Conservation (phyloP, 92 coral and sea anemone species). For the Heteractis magnifica region DNA sequence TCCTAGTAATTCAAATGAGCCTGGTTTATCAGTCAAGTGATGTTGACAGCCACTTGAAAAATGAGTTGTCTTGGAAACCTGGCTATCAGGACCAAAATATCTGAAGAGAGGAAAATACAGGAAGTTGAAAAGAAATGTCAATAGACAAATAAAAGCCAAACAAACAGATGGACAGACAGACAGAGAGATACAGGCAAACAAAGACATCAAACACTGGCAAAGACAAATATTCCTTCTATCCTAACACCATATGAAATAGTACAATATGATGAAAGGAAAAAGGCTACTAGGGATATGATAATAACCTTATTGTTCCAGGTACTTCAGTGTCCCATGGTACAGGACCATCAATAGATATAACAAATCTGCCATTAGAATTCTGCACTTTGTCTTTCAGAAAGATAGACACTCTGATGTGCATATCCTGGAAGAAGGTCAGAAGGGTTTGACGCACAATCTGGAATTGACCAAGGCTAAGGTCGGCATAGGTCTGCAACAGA, state of each 20-base stretch:
- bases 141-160: neutral
- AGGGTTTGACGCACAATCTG: constrained; percentile 94
- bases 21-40: constrained; percentile 89
- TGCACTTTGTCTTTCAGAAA: constrained; percentile 97
- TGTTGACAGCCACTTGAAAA: constrained; percentile 88
- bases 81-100: constrained; percentile 76
- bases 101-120: constrained; percentile 29
- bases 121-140: neutral
- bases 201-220: neutral
- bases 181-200: neutral
- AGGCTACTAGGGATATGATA: no score
- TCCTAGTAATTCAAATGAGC: constrained; percentile 97
- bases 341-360: constrained; percentile 76
- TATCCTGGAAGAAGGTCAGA: constrained; percentile 88
- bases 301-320: constrained; percentile 90
- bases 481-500: constrained; percentile 73
- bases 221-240: neutral
- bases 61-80: constrained; percentile 64
- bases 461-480: constrained; percentile 77
- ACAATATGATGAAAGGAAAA: neutral
- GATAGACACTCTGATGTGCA: constrained; percentile 98
- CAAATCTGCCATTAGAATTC: constrained; percentile 92
- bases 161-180: neutral
- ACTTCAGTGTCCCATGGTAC: constrained; percentile 94
- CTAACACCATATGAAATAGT: neutral